phyloP scores from a whole-genome alignment of 2,888 invertebrate species.

The Chrysina gloriosa region DNA sequence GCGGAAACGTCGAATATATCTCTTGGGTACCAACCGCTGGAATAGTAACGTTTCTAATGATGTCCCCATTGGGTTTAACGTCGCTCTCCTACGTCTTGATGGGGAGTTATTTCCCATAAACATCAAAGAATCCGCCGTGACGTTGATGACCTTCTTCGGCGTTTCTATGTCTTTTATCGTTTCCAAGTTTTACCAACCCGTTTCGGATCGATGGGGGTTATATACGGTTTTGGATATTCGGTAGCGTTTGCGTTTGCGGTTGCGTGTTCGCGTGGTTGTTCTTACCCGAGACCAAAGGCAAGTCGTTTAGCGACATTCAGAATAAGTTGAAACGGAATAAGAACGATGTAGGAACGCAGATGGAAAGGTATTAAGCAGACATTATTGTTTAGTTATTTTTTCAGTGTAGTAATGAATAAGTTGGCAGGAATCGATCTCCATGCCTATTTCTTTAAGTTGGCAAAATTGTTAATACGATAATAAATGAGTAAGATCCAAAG shows the following conservation, averaged over 20 bases:
- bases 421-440: too few relatives aligned
- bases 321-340: slow-evolving; percentile 65
- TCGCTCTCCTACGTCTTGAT: slow-evolving; percentile 73
- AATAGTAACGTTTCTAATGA: slow-evolving; percentile 69
- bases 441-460: too few relatives aligned
- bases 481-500: too few relatives aligned
- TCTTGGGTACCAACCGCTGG: slow-evolving; percentile 69
- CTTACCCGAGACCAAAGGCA: slow-evolving; percentile 74
- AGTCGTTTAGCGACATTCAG: slow-evolving; percentile 72
- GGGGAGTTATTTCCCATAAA: slow-evolving; percentile 74
- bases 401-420: too few relatives aligned
- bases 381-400: too few relatives aligned
- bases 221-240: slow-evolving; percentile 72
- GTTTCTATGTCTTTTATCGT: slow-evolving; percentile 70
- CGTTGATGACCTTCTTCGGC: slow-evolving; percentile 69
- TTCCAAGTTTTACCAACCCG: slow-evolving; percentile 71
- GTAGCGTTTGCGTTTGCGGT: slow-evolving; percentile 68
- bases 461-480: too few relatives aligned
- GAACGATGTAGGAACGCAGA: neutral
- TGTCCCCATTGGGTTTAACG: slow-evolving; percentile 72
- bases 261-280: slow-evolving; percentile 69
- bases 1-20: slow-evolving; percentile 61
- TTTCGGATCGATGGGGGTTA: slow-evolving; percentile 69
- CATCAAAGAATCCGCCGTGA: slow-evolving; percentile 72
- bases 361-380: neutral